Evolutionary conservation across 2,888 invertebrate species (phyloP), one percentile per base, ranked within the genome.

Genomic region (Clivina fossor): DNA sequence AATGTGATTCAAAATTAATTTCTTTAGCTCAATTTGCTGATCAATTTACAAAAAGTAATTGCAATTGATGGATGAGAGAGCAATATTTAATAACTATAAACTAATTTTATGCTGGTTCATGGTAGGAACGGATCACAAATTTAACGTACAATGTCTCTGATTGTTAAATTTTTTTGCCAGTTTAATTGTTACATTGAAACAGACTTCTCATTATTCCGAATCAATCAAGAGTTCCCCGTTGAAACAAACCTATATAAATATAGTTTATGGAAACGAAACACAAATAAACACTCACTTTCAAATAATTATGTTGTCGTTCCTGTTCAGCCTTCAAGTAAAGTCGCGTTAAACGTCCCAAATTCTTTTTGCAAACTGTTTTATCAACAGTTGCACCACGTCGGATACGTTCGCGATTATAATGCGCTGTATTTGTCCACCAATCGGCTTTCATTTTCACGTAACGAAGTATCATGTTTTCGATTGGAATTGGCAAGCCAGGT

Each of bases 361-460:
- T 99, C 79, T 99, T 99, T 78, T 99, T 99, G 74, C 99, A 99
- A 0, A 99, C 99, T 0, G 99, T 99, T 75, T 99, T 99, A 73
- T 99, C 99, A 11, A 99, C 99, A 0, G 99, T 99, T 44, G 99
- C 99, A n/a, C 99, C 99, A 64, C 99, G 85, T 2, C 99, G 85
- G 63, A 99, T 99, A 66, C 99, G 82, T 75, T 99, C 99, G 33
- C 99, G 83, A 77, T 99, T 99, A 76, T 99, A 99, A 74, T 99
- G 99, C 0, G 99, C 98, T 0, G 99, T 99, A 74, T 99, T 99
- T 0, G 99, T 99, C 99, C 99, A 99, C 99, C 99, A 99, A 74
- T 99, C 99, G 0, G 99, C 99, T 73, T 99, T 99, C 88, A 99
- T 98, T 75, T 99, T 99, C 8, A 99, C 99, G 75, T 98, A 99